Evolutionary conservation across 2,797 vertebrate species (phyloP), one percentile per base, ranked within the genome.

Genomic region (Lepidocolaptes lacrymiger): DNA sequence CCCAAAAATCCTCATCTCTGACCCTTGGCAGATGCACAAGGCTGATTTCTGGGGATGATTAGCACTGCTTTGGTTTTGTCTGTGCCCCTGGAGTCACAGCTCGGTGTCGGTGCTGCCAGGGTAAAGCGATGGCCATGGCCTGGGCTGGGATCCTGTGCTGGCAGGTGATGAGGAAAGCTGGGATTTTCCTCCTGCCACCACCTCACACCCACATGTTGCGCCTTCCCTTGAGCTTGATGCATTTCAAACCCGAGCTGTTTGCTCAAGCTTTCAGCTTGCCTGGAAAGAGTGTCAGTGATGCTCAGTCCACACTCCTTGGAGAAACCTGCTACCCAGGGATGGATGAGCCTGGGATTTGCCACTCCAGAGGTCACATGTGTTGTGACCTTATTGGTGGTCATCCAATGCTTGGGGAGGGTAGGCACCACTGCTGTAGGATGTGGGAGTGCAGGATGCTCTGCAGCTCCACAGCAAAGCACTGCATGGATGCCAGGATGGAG

Each of bases 61-160:
- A 69, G 64, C 19, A 0, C 52, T 1, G 6, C 62, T 82, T 16
- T 59, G 71, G 34, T 83, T 82, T 85, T 58, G 39, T 43, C 41
- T 59, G 62, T 88, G 62, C 24, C 63, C 51, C 36, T 4, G 1
- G 36, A 85, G 62, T 10, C 32, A 1, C 20, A 2, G 41, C 43
- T 23, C 0, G 0, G 32, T 32, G 51, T 69, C 13, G 0, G 0
- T 54, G 63, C 68, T 54, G 63, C 51, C 0, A 0, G 30, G 34
- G 21, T 19, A 2, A 19, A 37, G 63, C 0, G 0, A 18, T 79
- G 88, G 43, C 43, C 51, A 1, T 0, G 0, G 46, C n/a, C 37
- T 6, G 2, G 56, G 56, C 16, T 61, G 80, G 52, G 62, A 84
- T 91, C 68, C 69, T 62, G 56, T 11, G 14, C 68, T 2, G 6